A percentile compares a stretch with the other conserved stretches of the same genome.
phyloP scores from a whole-genome alignment of 2,888 invertebrate species.

The Cephus rjabovi region DNA sequence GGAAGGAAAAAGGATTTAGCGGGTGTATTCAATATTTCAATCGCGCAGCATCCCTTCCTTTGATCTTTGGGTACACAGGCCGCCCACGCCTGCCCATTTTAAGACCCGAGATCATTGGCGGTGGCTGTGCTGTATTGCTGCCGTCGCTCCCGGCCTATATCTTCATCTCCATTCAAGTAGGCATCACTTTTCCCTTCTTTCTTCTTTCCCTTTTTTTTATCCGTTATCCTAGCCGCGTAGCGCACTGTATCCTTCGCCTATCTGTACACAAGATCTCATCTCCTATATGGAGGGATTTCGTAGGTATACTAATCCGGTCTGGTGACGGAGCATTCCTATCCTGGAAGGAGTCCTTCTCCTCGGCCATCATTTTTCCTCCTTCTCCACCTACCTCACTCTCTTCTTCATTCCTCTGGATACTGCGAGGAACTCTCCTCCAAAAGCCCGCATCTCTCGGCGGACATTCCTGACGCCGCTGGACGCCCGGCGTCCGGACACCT shows the following conservation, averaged over 20 bases:
- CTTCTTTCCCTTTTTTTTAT: conserved; percentile 19
- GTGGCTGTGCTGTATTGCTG: background rate
- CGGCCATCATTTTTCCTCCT: conserved; percentile 13
- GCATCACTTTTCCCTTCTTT: conserved; percentile 40
- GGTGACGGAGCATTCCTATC: conserved; percentile 17
- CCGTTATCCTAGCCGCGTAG: conserved; percentile 18
- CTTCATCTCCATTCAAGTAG: conserved; percentile 49
- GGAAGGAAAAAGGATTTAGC: conserved; percentile 40
- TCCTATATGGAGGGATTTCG: background rate
- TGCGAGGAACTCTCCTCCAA: conserved; percentile 1
- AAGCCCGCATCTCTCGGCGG: background rate
- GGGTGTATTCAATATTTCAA: conserved; percentile 52
- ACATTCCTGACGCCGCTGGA: conserved; percentile 6
- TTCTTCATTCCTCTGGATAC: conserved; percentile 9
- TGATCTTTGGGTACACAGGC: conserved; percentile 52
- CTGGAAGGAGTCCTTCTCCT: conserved; percentile 6
- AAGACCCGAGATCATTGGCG: conserved; percentile 9
- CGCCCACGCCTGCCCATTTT: conserved; percentile 51
- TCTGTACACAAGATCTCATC: conserved; percentile 31
- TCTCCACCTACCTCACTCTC: background rate
- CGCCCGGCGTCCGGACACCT: conserved; percentile 28
- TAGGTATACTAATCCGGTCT: conserved; percentile 3
- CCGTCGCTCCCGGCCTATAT: conserved; percentile 34
- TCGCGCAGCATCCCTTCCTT: conserved; percentile 43
- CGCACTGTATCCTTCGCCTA: conserved; percentile 29